Evolutionary conservation across 2,888 invertebrate species (phyloP).

Genomic region (Netelia inedita): DNA sequence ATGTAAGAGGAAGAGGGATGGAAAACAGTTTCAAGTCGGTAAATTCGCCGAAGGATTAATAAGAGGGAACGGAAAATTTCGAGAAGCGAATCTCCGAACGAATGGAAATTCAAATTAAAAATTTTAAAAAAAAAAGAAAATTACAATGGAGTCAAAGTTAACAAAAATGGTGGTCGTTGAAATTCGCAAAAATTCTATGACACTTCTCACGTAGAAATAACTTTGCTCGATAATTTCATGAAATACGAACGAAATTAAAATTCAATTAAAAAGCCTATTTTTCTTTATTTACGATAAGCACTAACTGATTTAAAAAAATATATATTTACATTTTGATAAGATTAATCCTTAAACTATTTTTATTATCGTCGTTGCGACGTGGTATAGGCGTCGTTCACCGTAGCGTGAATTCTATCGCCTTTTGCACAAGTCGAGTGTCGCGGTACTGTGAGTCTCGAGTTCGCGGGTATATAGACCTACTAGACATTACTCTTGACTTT

Average conservation of each 20-base stretch:
- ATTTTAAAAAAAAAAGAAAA: too few relatives aligned
- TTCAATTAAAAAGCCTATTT: too few relatives aligned
- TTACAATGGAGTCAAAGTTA: not conserved
- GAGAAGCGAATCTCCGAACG: not conserved
- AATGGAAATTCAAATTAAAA: too few relatives aligned
- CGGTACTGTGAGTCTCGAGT: conserved; percentile 49
- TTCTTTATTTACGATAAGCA: not conserved
- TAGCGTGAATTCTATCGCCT: conserved; percentile 34
- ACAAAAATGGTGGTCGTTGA: not conserved
- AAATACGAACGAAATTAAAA: too few relatives aligned
- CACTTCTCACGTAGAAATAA: too few relatives aligned
- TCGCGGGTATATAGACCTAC: conserved; percentile 6
- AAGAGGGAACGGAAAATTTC: conserved; percentile 9
- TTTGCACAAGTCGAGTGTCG: conserved; percentile 3
- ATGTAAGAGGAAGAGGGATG: conserved; percentile 15
- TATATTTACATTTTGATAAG: not conserved
- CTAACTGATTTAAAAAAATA: not conserved
- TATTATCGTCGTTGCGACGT: not conserved
- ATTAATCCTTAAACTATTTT: not conserved
- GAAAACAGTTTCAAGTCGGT: conserved; percentile 35
- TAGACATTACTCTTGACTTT: conserved; percentile 24
- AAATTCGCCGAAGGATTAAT: conserved; percentile 11
- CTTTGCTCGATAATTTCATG: too few relatives aligned
- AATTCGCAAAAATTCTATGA: too few relatives aligned
- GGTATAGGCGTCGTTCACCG: conserved; percentile 16